These are phyloP conservation scores for Apodemia mormo DNA, from an alignment of 2,888 invertebrate genomes.

Conservation along the genomic window DNA sequence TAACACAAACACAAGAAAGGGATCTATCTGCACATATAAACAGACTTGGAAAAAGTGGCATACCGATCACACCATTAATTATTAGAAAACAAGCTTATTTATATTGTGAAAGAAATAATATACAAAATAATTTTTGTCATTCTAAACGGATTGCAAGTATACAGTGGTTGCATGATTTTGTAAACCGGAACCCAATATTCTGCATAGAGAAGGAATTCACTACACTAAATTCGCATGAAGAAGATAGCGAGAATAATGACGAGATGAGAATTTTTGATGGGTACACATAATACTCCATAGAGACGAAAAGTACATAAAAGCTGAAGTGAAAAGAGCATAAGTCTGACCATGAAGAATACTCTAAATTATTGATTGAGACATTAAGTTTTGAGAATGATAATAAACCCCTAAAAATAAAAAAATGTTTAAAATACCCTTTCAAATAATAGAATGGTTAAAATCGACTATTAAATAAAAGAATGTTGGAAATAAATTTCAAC, in stretches of 20 bases:
- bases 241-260: background rate
- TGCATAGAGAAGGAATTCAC: background rate
- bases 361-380: no score
- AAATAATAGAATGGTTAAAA: no score
- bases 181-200: background rate
- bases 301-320: background rate
- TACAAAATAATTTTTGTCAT: conserved; percentile 16
- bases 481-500: no score
- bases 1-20: background rate
- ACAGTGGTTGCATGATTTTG: conserved; percentile 14
- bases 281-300: background rate
- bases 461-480: no score
- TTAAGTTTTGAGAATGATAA: no score
- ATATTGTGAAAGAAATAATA: conserved; percentile 20
- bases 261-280: background rate
- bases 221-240: background rate
- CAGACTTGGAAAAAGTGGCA: background rate
- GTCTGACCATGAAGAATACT: no score
- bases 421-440: no score
- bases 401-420: no score
- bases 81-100: conserved; percentile 21
- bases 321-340: no score
- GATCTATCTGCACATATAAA: background rate
- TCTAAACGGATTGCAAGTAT: conserved; percentile 16
- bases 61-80: conserved; percentile 5